These are phyloP conservation scores for Poecile atricapillus DNA, from an alignment of 2,113 vertebrate species.

Conservation along the genomic window DNA sequence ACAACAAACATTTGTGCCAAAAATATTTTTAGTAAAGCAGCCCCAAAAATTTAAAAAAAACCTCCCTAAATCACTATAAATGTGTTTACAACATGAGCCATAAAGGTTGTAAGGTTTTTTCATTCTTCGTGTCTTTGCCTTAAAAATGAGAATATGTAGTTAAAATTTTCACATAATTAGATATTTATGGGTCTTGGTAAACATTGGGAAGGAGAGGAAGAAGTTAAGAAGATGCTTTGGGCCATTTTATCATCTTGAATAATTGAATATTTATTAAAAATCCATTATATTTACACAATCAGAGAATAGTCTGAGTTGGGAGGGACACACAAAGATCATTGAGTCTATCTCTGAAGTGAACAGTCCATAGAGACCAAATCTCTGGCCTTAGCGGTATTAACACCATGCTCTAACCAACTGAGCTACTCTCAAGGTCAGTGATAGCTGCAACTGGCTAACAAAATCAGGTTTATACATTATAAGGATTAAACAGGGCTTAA, in stretches of 20 bases:
- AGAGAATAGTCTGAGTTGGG: neutral
- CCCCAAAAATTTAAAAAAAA: accelerated
- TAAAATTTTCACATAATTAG: neutral
- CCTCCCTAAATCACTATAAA: accelerated
- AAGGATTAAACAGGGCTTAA: neutral
- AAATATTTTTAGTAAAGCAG: neutral
- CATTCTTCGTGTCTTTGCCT: neutral
- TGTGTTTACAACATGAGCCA: neutral
- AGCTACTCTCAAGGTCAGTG: neutral
- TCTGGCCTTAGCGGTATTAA: no score
- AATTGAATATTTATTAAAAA: neutral
- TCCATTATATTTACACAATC: neutral
- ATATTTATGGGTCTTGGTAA: neutral
- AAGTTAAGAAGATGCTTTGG: neutral
- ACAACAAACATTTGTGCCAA: neutral
- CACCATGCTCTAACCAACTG: neutral
- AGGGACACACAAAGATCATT: neutral
- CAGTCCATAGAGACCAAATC: neutral
- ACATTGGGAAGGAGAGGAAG: neutral
- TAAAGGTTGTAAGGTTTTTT: neutral
- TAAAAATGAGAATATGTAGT: neutral
- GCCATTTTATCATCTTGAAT: neutral
- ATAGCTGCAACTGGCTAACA: neutral
- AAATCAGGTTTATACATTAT: neutral
- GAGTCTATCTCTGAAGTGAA: neutral